Conservation (phyloP, 1,140 invertebrate species). For the Sarcophaga bullata region DNA sequence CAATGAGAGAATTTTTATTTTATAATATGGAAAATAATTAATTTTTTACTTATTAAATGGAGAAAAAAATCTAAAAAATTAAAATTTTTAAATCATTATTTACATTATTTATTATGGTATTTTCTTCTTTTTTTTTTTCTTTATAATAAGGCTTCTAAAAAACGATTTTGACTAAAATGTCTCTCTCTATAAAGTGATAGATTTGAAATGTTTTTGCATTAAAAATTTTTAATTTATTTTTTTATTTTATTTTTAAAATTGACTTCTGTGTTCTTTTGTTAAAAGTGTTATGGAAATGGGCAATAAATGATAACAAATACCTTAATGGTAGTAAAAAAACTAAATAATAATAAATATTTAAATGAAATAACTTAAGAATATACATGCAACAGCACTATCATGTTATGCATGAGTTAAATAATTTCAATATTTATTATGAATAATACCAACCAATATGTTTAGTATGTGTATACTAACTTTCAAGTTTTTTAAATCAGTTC, state of each 20-base stretch:
- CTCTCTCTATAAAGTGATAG: slow-evolving; percentile 31
- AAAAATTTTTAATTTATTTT: slow-evolving; percentile 12
- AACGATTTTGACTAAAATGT: slow-evolving; percentile 32
- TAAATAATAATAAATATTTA: neutral
- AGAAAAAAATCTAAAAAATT: neutral
- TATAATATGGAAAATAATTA: neutral
- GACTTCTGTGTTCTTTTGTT: slow-evolving; percentile 26
- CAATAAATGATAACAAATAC: neutral
- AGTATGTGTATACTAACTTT: no score
- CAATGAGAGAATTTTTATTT: neutral
- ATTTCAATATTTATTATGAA: no score
- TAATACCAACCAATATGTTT: no score
- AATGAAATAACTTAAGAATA: no score
- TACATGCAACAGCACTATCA: no score
- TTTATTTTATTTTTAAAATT: slow-evolving; percentile 31
- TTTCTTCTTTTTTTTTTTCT: neutral
- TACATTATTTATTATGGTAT: neutral
- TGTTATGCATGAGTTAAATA: no score
- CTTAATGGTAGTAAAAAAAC: neutral
- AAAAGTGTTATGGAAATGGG: neutral
- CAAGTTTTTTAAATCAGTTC: no score
- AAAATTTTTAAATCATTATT: slow-evolving; percentile 13
- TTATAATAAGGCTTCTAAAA: slow-evolving; percentile 38
- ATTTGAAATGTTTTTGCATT: slow-evolving; percentile 29
- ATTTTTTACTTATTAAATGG: neutral